Conservation (phyloP, 2,888 invertebrate genomes). For the Pheosia tremula region DNA sequence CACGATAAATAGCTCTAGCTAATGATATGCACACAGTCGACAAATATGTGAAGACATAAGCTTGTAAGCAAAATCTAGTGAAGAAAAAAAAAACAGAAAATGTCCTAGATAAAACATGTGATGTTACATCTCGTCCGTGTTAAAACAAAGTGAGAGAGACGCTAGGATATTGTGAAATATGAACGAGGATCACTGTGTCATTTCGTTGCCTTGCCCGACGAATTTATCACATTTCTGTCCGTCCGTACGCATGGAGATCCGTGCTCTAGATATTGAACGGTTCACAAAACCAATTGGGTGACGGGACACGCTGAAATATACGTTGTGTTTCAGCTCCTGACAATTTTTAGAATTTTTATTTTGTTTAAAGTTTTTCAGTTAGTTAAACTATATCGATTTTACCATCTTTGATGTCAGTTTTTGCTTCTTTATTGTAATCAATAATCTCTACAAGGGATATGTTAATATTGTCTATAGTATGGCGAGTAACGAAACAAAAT, state of each 20-base stretch:
- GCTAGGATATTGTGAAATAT: slow-evolving; percentile 73
- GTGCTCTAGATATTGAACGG: slow-evolving; percentile 43
- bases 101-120: slow-evolving; percentile 35
- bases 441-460: too few relatives aligned
- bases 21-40: background rate
- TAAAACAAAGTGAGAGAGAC: slow-evolving; percentile 53
- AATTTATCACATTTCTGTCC: slow-evolving; percentile 66
- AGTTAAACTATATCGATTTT: background rate
- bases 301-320: slow-evolving; percentile 42
- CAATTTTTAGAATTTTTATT: slow-evolving; percentile 3
- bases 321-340: slow-evolving; percentile 24
- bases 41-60: slow-evolving; percentile 5
- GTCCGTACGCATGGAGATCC: slow-evolving; percentile 50
- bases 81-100: slow-evolving; percentile 25
- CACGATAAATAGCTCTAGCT: too few relatives aligned
- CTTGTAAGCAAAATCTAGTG: slow-evolving; percentile 13
- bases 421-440: too few relatives aligned
- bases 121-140: slow-evolving; percentile 52
- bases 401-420: too few relatives aligned
- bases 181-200: slow-evolving; percentile 66
- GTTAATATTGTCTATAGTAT: too few relatives aligned
- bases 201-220: slow-evolving; percentile 57
- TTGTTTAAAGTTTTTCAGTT: background rate
- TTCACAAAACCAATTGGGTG: slow-evolving; percentile 44
- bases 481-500: background rate